phyloP scores from a whole-genome alignment of 2,888 invertebrate species.

The Sisyra terminalis region DNA sequence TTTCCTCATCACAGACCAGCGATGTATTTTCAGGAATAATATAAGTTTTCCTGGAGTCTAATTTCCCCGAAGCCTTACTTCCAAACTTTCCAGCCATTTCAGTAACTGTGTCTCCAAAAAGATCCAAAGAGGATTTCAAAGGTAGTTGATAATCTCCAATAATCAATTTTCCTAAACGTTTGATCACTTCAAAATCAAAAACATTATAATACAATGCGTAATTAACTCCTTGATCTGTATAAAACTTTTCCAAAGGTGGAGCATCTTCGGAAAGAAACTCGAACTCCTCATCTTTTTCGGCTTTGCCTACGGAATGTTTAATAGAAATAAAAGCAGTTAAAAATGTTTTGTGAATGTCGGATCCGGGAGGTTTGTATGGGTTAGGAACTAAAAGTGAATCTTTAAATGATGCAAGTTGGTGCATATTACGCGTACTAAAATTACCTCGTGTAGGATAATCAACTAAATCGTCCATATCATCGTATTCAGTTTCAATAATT shows the following conservation, averaged over 20 bases:
- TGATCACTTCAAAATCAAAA: slow-evolving; percentile 35
- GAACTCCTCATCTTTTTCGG: slow-evolving; percentile 25
- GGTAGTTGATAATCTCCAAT: slow-evolving; percentile 24
- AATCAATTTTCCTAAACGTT: slow-evolving; percentile 26
- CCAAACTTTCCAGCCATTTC: slow-evolving; percentile 20
- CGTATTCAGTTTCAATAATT: slow-evolving; percentile 27
- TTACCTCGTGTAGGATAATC: slow-evolving; percentile 13
- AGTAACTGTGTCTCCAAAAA: slow-evolving; percentile 25
- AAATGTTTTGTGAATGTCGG: slow-evolving; percentile 31
- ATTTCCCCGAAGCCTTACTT: slow-evolving; percentile 8
- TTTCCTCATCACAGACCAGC: slow-evolving; percentile 7
- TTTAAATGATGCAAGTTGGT: slow-evolving; percentile 1
- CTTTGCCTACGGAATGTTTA: slow-evolving; percentile 22
- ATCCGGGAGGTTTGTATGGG: slow-evolving; percentile 27
- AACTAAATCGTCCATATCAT: slow-evolving; percentile 20
- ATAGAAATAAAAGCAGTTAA: slow-evolving; percentile 39
- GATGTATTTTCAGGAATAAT: slow-evolving; percentile 7
- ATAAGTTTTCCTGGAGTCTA: not conserved
- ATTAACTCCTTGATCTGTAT: slow-evolving; percentile 36
- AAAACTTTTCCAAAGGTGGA: slow-evolving; percentile 38
- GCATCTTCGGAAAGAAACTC: slow-evolving; percentile 26
- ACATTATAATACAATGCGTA: slow-evolving; percentile 39
- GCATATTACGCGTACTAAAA: slow-evolving; percentile 5
- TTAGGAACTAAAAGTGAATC: slow-evolving; percentile 34
- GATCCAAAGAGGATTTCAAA: slow-evolving; percentile 23